Evolutionary conservation across 2,113 vertebrate species (phyloP), one percentile per base, ranked within the genome.

Genomic region (Ptychochromis oligacanthus): DNA sequence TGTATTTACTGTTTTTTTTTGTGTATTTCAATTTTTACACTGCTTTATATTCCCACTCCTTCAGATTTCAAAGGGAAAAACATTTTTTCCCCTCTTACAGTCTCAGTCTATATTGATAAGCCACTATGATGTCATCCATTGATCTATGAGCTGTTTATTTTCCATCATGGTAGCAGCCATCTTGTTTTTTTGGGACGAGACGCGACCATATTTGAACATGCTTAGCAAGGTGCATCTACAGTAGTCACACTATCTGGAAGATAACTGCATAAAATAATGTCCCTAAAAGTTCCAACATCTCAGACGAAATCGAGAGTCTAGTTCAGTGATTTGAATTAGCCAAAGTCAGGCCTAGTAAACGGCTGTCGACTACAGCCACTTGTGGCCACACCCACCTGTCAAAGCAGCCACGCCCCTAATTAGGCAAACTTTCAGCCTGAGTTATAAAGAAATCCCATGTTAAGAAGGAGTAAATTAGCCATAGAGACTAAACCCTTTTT

Each of bases 361-460:
- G 7, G 7, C 36, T 49, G 64, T 9, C 28, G 64, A 12, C 40
- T 7, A 28, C 64, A 20, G 40, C 15, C 18, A 67, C 24, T 26
- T 0, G 22, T 46, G 40, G 2, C 40, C 64, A 67, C 64, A 46
- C 38, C n/a, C 38, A 67, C 22, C 62, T 6, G 3, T 6, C 38
- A 67, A 67, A 40, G 22, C 22, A 67, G 22, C 8, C 62, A 67
- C 62, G 14, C 62, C 38, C 24, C 24, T 28, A 20, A 24, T 2
- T 22, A 49, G 40, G 9, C 40, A 67, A 67, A 49, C 12, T 3
- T 43, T 43, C 36, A 38, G 9, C 7, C 36, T 38, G 0, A 2
- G 64, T 1, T 26, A 26, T 26, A 17, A 6, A 5, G 18, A 15
- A 46, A 46, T 14, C 2, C 14, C 2, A 40, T 2, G 6, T 11